Evolutionary conservation across 2,113 vertebrate genomes (phyloP), one percentile per base, ranked within the genome.

Genomic region (Acinonyx jubatus): DNA sequence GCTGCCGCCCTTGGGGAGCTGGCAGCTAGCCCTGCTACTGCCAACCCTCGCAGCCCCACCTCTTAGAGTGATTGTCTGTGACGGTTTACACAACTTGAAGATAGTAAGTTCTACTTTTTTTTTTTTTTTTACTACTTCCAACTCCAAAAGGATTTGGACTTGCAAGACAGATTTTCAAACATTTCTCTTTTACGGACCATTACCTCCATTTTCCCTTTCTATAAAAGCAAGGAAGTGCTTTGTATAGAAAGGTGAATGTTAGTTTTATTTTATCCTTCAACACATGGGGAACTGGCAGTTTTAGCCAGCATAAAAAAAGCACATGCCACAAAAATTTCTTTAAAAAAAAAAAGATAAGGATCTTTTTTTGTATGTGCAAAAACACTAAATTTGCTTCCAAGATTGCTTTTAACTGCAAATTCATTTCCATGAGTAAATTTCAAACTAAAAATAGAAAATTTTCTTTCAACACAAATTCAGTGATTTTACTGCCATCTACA

Each of bases 341-440:
- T 3, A 4, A 76, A 69, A 73, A 83, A 88, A 71, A 50, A 86
- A 80, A 73, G 69, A 33, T 27, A 19, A 82, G 23, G 48, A 79
- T 55, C 45, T 79, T 57, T 68, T 83, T 55, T 25, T 55, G 21
- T 86, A 31, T 81, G 31, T 93, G 63, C 25, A 91, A 89, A 94
- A 82, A 52, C 8, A 15, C 50, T 86, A 33, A 84, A 15, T 65
- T 65, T 81, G 85, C 55, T 81, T 97, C 33, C n/a, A 93, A 87
- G 65, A 94, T 2, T 91, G 38, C 12, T 95, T 94, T 92, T 87
- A 89, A 95, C 25, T 87, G 33, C 10, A 93, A 96, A 83, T 7
- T 73, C 50, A 74, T 84, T 93, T 94, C 63, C n/a, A 92, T 33
- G 83, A 96, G 86, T 88, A 96, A 93, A 96, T 52, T 87, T 90